These are phyloP conservation scores for Stegodyphus mimosarum DNA, from an alignment of 1,140 invertebrate genomes.

Conservation along the genomic window DNA sequence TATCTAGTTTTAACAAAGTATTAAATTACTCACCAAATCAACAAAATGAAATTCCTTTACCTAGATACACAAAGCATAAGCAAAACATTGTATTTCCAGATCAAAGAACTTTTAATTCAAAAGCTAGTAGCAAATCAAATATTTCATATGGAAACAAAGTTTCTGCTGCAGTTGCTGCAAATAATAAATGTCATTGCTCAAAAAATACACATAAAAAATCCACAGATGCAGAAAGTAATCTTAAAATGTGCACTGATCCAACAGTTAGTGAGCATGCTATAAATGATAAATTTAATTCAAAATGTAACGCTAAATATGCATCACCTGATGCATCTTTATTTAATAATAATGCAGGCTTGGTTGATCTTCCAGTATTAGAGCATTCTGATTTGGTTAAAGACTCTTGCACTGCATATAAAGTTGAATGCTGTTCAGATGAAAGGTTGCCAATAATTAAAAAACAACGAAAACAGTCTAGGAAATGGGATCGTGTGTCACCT, in stretches of 20 bases:
- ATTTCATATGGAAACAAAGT: neutral
- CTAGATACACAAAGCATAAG: constrained; percentile 7
- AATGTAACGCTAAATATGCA: constrained; percentile 14
- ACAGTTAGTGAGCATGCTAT: neutral
- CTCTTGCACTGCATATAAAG: neutral
- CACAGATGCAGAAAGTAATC: neutral
- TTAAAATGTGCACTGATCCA: constrained; percentile 16
- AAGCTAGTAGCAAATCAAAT: constrained; percentile 10
- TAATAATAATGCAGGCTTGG: constrained; percentile 7
- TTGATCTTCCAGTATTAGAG: constrained; percentile 32
- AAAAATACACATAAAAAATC: constrained; percentile 1
- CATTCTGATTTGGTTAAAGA: constrained; percentile 10
- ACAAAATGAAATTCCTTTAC: constrained; percentile 30
- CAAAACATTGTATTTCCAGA: constrained; percentile 21
- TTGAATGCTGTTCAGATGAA: constrained; percentile 21
- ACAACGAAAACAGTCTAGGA: constrained; percentile 21
- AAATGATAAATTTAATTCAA: constrained; percentile 23
- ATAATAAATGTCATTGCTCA: constrained; percentile 12
- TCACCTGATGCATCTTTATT: neutral
- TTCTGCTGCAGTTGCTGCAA: constrained; percentile 16
- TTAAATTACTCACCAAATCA: constrained; percentile 26
- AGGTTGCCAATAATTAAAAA: constrained; percentile 7
- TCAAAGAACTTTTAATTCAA: constrained; percentile 16
- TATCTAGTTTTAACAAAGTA: constrained; percentile 30
- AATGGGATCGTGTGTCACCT: constrained; percentile 22